These are phyloP conservation scores for Sorex araneus DNA, from an alignment of 2,113 vertebrate species.

Conservation along the genomic window DNA sequence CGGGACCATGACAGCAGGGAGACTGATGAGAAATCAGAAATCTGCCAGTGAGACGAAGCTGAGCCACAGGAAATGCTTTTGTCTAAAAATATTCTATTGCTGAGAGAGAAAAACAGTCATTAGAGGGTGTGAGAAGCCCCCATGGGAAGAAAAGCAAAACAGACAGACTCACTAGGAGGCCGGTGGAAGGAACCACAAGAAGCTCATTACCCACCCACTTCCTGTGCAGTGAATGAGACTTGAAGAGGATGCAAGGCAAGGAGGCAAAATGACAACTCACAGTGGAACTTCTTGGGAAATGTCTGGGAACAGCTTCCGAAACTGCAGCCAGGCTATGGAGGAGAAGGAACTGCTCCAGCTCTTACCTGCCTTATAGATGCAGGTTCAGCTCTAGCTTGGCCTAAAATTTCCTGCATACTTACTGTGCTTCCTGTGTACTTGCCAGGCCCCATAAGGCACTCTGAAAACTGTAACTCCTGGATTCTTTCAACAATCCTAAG, in stretches of 20 bases:
- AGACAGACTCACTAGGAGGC: constrained; percentile 65
- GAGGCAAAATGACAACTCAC: constrained; percentile 75
- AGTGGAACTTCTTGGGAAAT: constrained; percentile 64
- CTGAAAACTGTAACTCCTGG: not conserved
- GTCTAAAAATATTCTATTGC: constrained; percentile 79
- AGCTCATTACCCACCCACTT: constrained; percentile 81
- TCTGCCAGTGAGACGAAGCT: constrained; percentile 69
- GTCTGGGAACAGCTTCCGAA: constrained; percentile 57
- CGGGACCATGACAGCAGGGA: constrained; percentile 52
- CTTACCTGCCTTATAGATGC: constrained; percentile 32
- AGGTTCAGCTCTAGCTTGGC: not conserved
- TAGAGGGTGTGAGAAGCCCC: constrained; percentile 78
- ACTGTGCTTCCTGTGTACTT: not conserved
- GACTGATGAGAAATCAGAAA: constrained; percentile 72
- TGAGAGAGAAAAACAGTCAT: constrained; percentile 80
- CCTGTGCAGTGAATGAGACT: constrained; percentile 68
- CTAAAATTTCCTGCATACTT: constrained; percentile 1
- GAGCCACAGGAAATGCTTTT: constrained; percentile 75
- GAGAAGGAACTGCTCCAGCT: constrained; percentile 63
- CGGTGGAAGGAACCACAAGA: constrained; percentile 75
- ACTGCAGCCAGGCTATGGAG: constrained; percentile 62
- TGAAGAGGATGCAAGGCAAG: constrained; percentile 57
- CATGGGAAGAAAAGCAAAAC: constrained; percentile 38
- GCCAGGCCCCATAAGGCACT: not conserved
- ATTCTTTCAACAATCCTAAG: not conserved